Conservation (phyloP, 2,888 invertebrate genomes). For the Stegophylla sp. region DNA sequence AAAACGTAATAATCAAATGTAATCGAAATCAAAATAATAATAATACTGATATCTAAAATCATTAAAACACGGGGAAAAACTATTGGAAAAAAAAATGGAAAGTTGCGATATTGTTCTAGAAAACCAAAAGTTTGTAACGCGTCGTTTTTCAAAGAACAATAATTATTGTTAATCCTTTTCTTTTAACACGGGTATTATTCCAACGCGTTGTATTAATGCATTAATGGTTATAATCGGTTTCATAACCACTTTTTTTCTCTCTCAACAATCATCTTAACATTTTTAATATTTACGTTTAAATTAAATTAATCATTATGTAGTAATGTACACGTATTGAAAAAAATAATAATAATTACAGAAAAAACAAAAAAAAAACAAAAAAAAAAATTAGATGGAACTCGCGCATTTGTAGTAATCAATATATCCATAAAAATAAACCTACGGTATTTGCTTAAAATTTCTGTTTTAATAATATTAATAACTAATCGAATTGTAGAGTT, state of each 20-base stretch:
- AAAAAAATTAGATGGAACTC: neutral
- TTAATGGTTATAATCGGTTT: neutral
- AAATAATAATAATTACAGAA: too few species aligned
- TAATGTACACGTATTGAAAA: too few species aligned
- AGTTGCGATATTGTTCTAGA: neutral
- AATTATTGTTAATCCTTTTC: neutral
- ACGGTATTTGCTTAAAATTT: slow-evolving; percentile 15
- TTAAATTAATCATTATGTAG: slow-evolving; percentile 19
- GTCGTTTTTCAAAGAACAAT: neutral
- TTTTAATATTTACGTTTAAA: slow-evolving; percentile 8
- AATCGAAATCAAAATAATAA: slow-evolving; percentile 32
- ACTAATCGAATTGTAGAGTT: neutral
- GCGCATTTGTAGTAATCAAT: slow-evolving; percentile 2
- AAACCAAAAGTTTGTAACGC: neutral
- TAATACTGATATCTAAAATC: neutral
- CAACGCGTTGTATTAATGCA: neutral
- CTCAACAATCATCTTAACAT: neutral
- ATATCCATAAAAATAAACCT: neutral
- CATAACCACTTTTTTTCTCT: slow-evolving; percentile 13
- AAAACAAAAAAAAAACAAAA: neutral
- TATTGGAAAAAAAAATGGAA: neutral
- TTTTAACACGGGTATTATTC: neutral
- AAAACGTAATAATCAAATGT: slow-evolving; percentile 35
- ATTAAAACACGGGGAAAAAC: neutral
- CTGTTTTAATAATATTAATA: slow-evolving; percentile 1